Evolutionary conservation across 2,797 vertebrate genomes (phyloP), one percentile per base, ranked within the genome.

Genomic region (Cuculus canorus): DNA sequence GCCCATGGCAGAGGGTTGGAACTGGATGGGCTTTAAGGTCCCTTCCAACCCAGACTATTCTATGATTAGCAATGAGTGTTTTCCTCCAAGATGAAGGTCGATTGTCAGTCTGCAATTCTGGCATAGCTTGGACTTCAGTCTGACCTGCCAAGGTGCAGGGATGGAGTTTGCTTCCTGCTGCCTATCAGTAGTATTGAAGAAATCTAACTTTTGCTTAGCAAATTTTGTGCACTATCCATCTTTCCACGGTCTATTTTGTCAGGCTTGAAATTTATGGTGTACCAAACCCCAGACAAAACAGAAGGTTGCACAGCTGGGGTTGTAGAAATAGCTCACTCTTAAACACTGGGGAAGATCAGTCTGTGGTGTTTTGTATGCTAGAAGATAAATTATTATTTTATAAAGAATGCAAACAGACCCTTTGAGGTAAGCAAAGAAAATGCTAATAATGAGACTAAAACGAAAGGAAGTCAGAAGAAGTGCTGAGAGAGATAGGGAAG

Each of bases 401-500:
- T 28, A 28, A 75, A 85, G 43, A 68, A 83, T 24, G n/a, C 65
- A 71, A 89, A 39, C 17, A 21, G 53, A 5, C 41, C 50, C 15
- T 71, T 73, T 4, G 70, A 90, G 77, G 77, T 84, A 65, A 69
- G 81, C 37, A 50, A 57, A 79, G 60, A 76, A 84, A 65, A 70
- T 60, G 61, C 69, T 87, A 53, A 48, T 32, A 50, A 77, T 78
- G 64, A 61, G 52, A 56, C 15, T 60, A 18, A 53, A 88, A 52
- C 39, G 60, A 85, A 87, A 92, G 92, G 92, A 93, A 91, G 37
- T 60, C 63, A n/a, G 68, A 73, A 27, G 33, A 65, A 0, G 0
- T 88, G 75, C 68, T 93, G 71, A 91, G 81, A 69, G 52, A 90
- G 63, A 92, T 17, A 86, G 72, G 84, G 92, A 96, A 92, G 91